Conservation (phyloP, 2,113 vertebrate species). For the Seriola rivoliana region DNA sequence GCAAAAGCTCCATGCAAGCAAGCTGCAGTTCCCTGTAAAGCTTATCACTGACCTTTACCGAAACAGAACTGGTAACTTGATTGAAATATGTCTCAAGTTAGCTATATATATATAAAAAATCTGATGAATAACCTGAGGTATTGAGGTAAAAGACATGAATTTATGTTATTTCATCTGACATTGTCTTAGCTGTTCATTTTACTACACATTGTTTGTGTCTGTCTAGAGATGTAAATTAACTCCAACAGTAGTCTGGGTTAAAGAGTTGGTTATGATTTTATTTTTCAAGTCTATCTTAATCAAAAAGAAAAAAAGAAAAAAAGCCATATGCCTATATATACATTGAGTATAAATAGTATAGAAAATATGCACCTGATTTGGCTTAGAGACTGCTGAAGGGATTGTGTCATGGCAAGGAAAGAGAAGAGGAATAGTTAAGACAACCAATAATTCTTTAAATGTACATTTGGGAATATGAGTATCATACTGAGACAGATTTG, state of each 20-base stretch:
- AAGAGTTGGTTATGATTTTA: not conserved
- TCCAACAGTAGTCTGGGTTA: constrained; percentile 19
- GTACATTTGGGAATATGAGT: not conserved
- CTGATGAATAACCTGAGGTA: not conserved
- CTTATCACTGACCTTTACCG: constrained; percentile 32
- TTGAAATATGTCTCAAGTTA: constrained; percentile 32
- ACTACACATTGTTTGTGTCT: constrained; percentile 19
- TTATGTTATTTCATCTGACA: constrained; percentile 8
- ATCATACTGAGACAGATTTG: not conserved
- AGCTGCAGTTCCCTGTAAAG: constrained; percentile 7
- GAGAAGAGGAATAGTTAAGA: not conserved
- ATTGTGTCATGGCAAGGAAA: not conserved
- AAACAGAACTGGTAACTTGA: constrained; percentile 20
- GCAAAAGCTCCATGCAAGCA: not conserved
- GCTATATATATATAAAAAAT: constrained; percentile 4
- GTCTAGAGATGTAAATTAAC: not conserved
- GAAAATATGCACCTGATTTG: not conserved
- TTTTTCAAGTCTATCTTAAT: not conserved
- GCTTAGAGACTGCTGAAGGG: not conserved
- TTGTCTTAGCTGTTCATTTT: constrained; percentile 12
- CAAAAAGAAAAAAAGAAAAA: not conserved
- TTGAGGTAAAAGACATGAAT: constrained; percentile 4
- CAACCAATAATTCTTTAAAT: not conserved
- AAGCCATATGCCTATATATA: not conserved
- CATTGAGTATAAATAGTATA: not conserved